Evolutionary conservation across 2,797 vertebrate species (phyloP).

Genomic region (Oophaga sylvatica): DNA sequence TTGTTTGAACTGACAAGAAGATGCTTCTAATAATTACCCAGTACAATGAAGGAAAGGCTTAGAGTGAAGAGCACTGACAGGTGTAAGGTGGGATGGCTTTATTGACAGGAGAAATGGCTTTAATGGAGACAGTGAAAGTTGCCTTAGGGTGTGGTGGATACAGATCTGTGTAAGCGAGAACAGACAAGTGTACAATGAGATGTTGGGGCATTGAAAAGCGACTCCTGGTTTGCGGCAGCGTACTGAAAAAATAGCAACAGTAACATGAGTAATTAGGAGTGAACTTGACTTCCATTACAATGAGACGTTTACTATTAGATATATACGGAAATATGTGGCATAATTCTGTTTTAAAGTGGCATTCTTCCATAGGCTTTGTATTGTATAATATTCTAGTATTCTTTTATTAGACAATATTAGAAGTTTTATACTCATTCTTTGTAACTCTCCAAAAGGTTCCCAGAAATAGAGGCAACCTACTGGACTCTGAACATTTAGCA

Average conservation of each 20-base stretch:
- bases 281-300: conserved; percentile 13
- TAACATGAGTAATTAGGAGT: conserved; percentile 15
- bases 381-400: background rate
- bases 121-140: conserved; percentile 49
- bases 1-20: conserved; percentile 46
- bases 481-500: too few relatives aligned
- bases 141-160: conserved; percentile 35
- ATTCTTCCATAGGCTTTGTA: background rate
- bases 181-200: conserved; percentile 37
- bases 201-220: conserved; percentile 3
- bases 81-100: conserved; percentile 27
- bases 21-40: conserved; percentile 19
- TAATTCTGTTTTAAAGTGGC: background rate
- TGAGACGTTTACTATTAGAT: background rate
- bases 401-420: background rate
- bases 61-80: conserved; percentile 31
- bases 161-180: conserved; percentile 46
- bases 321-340: background rate
- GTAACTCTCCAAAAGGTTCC: too few relatives aligned
- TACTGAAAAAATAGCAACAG: background rate
- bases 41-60: conserved; percentile 32
- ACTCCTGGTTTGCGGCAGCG: background rate
- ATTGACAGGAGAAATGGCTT: conserved; percentile 43
- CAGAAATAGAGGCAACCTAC: too few relatives aligned
- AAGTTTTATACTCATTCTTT: background rate